A percentile compares a stretch with the other conserved stretches of the same genome.
Evolutionary conservation across 2,888 invertebrate species (phyloP).

Genomic region (Calameuta filiformis): DNA sequence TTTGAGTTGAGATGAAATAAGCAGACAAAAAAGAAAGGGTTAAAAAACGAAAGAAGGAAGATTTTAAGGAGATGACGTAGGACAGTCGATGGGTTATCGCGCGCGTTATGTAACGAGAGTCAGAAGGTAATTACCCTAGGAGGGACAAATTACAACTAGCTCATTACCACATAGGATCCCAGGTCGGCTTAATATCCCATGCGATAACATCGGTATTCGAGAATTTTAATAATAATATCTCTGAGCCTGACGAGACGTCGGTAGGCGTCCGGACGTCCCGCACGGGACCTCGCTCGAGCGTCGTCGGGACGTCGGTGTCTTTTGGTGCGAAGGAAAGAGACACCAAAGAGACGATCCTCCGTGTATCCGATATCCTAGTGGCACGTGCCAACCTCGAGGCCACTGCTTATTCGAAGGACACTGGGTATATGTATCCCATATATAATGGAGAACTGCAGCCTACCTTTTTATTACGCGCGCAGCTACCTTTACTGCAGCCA

Average conservation of each 20-base stretch:
- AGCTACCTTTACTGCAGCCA: too few species aligned
- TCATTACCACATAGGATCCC: conserved; percentile 12
- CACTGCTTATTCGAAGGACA: too few species aligned
- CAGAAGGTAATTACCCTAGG: conserved; percentile 18
- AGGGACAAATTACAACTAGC: conserved; percentile 25
- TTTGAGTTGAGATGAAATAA: too few species aligned
- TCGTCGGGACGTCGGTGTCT: conserved; percentile 12
- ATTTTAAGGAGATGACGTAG: neutral
- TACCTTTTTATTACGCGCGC: too few species aligned
- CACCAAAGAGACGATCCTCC: too few species aligned
- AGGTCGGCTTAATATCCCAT: neutral
- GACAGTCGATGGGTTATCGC: conserved; percentile 10
- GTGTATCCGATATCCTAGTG: too few species aligned
- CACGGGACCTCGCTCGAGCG: conserved; percentile 16
- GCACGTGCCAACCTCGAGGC: too few species aligned
- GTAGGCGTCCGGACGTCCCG: conserved; percentile 25
- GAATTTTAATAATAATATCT: neutral
- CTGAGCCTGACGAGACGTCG: conserved; percentile 23
- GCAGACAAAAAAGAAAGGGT: neutral
- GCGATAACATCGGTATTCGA: neutral
- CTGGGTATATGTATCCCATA: too few species aligned
- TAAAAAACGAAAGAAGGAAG: neutral
- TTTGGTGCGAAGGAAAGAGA: too few species aligned
- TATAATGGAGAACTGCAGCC: too few species aligned
- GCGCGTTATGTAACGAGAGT: conserved; percentile 20